Evolutionary conservation across 1,140 invertebrate species (phyloP).

Genomic region (Archivesica marissinica): DNA sequence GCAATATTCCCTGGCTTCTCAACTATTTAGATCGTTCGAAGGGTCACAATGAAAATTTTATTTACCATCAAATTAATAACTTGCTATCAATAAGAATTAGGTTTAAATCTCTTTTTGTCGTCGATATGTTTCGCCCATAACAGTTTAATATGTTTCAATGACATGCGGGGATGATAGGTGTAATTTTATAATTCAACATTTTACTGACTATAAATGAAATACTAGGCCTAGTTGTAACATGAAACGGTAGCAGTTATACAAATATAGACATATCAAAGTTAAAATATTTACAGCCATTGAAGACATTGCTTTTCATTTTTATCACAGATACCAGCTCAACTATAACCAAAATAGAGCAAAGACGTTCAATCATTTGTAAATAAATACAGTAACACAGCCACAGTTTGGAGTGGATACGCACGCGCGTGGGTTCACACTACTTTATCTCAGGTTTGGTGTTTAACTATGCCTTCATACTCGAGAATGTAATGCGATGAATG

Average conservation of each 20-base stretch:
- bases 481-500: too few species aligned
- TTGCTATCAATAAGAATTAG: slow-evolving; percentile 27
- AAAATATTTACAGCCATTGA: slow-evolving; percentile 30
- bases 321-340: slow-evolving; percentile 8
- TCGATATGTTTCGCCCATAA: not conserved
- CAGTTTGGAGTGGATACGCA: too few species aligned
- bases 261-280: slow-evolving; percentile 27
- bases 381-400: too few species aligned
- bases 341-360: slow-evolving; percentile 5
- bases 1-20: slow-evolving; percentile 14
- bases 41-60: slow-evolving; percentile 7
- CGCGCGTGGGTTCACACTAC: too few species aligned
- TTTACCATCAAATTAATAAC: slow-evolving; percentile 32
- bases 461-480: too few species aligned
- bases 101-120: slow-evolving; percentile 11
- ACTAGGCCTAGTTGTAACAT: not conserved
- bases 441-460: too few species aligned
- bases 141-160: slow-evolving; percentile 11
- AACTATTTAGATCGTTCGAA: slow-evolving; percentile 14
- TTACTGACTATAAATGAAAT: slow-evolving; percentile 6
- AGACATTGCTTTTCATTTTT: slow-evolving; percentile 17
- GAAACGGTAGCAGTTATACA: slow-evolving; percentile 1
- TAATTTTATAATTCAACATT: slow-evolving; percentile 32
- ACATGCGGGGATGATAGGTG: not conserved
- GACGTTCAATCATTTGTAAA: slow-evolving; percentile 15